Base-by-base conservation (phyloP, 64 coral and sea anemone species). In the Actinia tenebrosa region DNA sequence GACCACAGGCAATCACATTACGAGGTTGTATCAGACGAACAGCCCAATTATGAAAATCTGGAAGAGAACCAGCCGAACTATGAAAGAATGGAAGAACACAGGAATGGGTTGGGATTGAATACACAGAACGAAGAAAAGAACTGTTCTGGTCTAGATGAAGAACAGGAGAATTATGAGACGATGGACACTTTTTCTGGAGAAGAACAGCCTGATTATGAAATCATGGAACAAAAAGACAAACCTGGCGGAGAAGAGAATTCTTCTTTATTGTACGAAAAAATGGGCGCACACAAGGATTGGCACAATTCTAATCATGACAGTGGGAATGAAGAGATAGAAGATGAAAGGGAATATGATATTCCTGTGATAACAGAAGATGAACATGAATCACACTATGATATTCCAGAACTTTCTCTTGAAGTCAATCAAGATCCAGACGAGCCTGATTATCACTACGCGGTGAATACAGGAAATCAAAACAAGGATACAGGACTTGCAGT, bases 1-100 rank as follows among this genome's bases (percentile, higher is more conserved):
- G 79, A 81, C 7, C 45, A 81, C 13, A 80, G 79, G 14, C 50
- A 50, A 81, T 81, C 79, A 0, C 43, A 50, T 23, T 81, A 81
- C 46, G 79, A 81, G 3, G 27, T 9, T 20, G 22, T 81, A 53
- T 3, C 77, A 42, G 79, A 81, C 4, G 79, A 81, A 50, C 79
- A 81, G 23, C 44, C 79, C 17, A 45, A 81, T 53, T 81, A 81
- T 53, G 79, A 81, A 81, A 53, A 45, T 81, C 27, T 79, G 77
- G 77, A 42, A 18, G 77, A 79, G 5, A 45, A 81, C 18, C 43
- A 50, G 50, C 79, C 44, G 15, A 46, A 81, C 43, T 81, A 81
- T 81, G 79, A 81, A 53, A 22, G 45, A 3, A 47, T 45, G 42
- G 79, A 19, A 81, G 22, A 53, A 50, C 7, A 45, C 16, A 19